Conservation (phyloP, 1,140 invertebrate genomes). For the Muscidifurax raptorellus region DNA sequence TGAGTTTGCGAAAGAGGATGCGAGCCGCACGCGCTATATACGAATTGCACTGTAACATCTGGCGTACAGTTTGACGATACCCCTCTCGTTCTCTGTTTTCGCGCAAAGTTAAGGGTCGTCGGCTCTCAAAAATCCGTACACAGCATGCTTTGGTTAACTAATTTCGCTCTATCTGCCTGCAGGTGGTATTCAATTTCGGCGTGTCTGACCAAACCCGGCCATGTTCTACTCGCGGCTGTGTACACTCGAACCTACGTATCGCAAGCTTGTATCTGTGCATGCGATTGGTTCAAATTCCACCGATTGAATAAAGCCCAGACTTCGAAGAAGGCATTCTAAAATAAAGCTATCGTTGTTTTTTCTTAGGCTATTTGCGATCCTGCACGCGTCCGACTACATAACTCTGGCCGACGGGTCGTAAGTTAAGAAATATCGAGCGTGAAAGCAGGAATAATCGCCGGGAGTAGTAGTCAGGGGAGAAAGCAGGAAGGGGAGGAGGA, state of each 20-base stretch:
- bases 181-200: background rate
- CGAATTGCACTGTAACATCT: background rate
- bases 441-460: conserved; percentile 49
- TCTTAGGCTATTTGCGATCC: background rate
- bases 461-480: background rate
- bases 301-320: too few relatives aligned
- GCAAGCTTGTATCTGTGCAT: too few relatives aligned
- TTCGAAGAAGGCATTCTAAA: background rate
- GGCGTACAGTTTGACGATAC: background rate
- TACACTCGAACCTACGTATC: too few relatives aligned
- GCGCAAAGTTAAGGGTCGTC: background rate
- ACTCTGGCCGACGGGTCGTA: background rate
- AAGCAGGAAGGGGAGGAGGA: background rate
- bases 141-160: background rate
- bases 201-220: conserved; percentile 11
- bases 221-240: conserved; percentile 19
- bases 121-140: background rate
- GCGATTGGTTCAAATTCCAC: too few relatives aligned
- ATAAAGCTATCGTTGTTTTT: background rate
- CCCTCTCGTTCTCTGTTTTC: background rate
- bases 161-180: background rate
- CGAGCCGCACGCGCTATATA: background rate
- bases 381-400: background rate
- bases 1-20: background rate
- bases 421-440: conserved; percentile 47